Conservation (phyloP, 1,140 invertebrate genomes). For the Bombus difficillimus region DNA sequence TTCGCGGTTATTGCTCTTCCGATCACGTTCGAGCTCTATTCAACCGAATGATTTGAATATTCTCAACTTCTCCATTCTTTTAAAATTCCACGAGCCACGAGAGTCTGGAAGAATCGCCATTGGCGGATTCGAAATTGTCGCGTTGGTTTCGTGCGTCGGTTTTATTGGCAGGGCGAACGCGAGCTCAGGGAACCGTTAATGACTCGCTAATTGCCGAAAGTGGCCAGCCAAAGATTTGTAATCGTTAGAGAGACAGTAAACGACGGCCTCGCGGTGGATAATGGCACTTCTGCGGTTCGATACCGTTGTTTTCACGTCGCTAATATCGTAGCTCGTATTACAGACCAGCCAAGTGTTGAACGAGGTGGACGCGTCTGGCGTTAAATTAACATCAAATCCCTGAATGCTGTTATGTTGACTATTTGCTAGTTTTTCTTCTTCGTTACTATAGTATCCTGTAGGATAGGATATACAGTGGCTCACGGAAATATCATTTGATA, state of each 20-base stretch:
- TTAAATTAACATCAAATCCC: background rate
- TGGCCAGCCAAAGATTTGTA: conserved; percentile 45
- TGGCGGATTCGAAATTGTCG: background rate
- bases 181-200: conserved; percentile 30
- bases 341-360: conserved; percentile 10
- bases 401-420: background rate
- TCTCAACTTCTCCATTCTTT: conserved; percentile 50
- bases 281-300: conserved; percentile 50
- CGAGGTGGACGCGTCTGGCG: background rate
- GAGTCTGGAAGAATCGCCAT: background rate
- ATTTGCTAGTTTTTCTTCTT: background rate
- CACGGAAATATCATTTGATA: no score
- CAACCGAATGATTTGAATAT: conserved; percentile 70
- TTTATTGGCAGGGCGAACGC: background rate
- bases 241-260: conserved; percentile 51
- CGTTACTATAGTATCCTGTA: no score
- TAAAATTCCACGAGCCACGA: no score
- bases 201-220: conserved; percentile 54
- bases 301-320: conserved; percentile 20
- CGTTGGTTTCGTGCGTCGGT: background rate
- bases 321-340: conserved; percentile 17
- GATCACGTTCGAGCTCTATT: conserved; percentile 40
- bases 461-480: no score
- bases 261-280: conserved; percentile 48
- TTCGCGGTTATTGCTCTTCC: conserved; percentile 63